phyloP scores from a whole-genome alignment of 2,113 vertebrate genomes.

The Brachypteracias leptosomus region DNA sequence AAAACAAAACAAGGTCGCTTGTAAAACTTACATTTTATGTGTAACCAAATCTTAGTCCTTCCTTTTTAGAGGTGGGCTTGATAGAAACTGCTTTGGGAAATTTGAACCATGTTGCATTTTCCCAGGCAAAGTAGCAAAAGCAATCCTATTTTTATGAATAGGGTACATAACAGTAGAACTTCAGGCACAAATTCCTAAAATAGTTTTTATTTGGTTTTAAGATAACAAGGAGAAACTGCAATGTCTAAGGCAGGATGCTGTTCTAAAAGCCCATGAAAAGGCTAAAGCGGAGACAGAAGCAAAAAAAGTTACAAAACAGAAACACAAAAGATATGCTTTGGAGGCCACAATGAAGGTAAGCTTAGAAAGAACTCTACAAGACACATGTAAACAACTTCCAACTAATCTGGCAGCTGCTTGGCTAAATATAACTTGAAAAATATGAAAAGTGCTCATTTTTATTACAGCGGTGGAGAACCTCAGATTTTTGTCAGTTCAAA shows the following conservation, averaged over 20 bases:
- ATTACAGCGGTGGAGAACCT: not conserved
- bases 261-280: conserved; percentile 81
- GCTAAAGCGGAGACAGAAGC: conserved; percentile 71
- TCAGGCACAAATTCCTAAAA: not conserved
- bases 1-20: not conserved
- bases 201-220: conserved; percentile 19
- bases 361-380: not conserved
- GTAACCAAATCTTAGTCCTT: not conserved
- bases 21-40: not conserved
- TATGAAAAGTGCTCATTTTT: not conserved
- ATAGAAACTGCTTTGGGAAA: not conserved
- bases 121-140: not conserved
- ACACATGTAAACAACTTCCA: not conserved
- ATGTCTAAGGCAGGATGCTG: conserved; percentile 79
- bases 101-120: not conserved
- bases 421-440: not conserved
- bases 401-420: not conserved
- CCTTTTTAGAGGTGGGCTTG: not conserved
- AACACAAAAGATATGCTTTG: conserved; percentile 84
- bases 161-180: not conserved
- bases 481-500: not conserved
- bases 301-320: conserved; percentile 73
- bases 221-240: conserved; percentile 80
- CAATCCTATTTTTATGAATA: not conserved
- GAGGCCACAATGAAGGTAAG: conserved; percentile 87